phyloP scores from a whole-genome alignment of 1,140 invertebrate genomes.

The Dolichoris vasculosae region DNA sequence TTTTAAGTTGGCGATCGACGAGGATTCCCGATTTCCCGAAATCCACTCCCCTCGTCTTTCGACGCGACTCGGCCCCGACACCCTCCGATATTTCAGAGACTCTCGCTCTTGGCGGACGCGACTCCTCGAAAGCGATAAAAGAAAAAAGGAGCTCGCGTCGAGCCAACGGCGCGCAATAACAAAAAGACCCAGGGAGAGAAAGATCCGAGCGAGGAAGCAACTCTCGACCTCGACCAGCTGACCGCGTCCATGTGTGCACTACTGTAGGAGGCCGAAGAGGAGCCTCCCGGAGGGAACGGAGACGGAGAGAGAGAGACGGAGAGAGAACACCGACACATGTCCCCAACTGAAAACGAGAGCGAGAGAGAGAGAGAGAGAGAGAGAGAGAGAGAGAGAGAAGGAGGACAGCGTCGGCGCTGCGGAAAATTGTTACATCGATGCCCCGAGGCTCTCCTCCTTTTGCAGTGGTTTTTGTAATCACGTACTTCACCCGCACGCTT shows the following conservation, averaged over 20 bases:
- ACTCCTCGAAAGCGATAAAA: not conserved
- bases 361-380: not conserved
- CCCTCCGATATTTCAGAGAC: too few species aligned
- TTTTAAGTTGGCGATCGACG: too few species aligned
- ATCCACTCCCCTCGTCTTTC: too few species aligned
- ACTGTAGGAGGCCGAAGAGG: constrained; percentile 37
- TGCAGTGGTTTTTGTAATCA: not conserved
- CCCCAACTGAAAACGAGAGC: not conserved
- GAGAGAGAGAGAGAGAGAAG: not conserved
- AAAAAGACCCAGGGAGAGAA: not conserved
- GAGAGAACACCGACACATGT: too few species aligned
- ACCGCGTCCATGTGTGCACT: constrained; percentile 28
- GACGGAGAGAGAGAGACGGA: not conserved
- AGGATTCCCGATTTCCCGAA: too few species aligned
- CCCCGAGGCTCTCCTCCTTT: not conserved
- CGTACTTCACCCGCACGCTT: not conserved
- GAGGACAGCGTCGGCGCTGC: not conserved
- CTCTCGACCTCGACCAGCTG: constrained; percentile 12
- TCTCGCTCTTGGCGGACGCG: not conserved
- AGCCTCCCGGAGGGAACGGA: constrained; percentile 27
- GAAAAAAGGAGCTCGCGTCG: not conserved
- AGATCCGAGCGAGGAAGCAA: constrained; percentile 10
- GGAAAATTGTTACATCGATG: not conserved
- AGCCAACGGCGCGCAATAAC: not conserved
- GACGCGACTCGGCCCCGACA: too few species aligned